Evolutionary conservation across 1,140 invertebrate genomes (phyloP).

Genomic region (Hycleus phaleratus): DNA sequence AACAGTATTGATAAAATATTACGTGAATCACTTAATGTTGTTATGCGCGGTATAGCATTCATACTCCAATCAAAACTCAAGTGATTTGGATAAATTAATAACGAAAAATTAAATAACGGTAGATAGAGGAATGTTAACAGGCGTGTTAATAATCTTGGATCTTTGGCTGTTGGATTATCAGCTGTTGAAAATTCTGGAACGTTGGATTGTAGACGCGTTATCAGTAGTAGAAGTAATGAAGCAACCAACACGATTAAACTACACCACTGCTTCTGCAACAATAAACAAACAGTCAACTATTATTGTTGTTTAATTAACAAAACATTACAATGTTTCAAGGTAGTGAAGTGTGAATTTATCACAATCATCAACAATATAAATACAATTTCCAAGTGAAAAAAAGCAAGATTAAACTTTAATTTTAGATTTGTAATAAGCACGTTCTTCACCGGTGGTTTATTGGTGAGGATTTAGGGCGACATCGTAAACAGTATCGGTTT

Average conservation of each 20-base stretch:
- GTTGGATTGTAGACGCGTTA: slow-evolving; percentile 54
- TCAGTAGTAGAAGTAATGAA: slow-evolving; percentile 50
- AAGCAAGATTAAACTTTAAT: no score
- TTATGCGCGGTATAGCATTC: slow-evolving; percentile 81
- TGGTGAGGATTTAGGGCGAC: no score
- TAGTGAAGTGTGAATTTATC: no score
- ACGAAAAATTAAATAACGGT: slow-evolving; percentile 75
- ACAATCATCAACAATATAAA: no score
- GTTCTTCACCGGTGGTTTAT: not conserved
- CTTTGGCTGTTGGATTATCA: slow-evolving; percentile 82
- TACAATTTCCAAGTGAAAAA: no score
- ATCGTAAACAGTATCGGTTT: no score
- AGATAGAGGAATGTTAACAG: slow-evolving; percentile 81
- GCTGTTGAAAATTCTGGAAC: slow-evolving; percentile 73
- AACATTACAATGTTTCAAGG: no score
- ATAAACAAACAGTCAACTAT: slow-evolving; percentile 33
- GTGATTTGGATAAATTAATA: slow-evolving; percentile 72
- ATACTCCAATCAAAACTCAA: slow-evolving; percentile 95
- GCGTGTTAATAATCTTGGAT: slow-evolving; percentile 60
- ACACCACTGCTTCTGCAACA: slow-evolving; percentile 54
- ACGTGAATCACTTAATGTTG: slow-evolving; percentile 61
- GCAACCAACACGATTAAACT: slow-evolving; percentile 55
- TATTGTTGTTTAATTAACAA: not conserved
- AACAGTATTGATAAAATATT: slow-evolving; percentile 66
- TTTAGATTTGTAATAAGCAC: no score